Percentiles rank a stretch among this genome's conserved stretches.
phyloP scores from a whole-genome alignment of 2,888 invertebrate genomes.

The Caradrina clavipalpis region DNA sequence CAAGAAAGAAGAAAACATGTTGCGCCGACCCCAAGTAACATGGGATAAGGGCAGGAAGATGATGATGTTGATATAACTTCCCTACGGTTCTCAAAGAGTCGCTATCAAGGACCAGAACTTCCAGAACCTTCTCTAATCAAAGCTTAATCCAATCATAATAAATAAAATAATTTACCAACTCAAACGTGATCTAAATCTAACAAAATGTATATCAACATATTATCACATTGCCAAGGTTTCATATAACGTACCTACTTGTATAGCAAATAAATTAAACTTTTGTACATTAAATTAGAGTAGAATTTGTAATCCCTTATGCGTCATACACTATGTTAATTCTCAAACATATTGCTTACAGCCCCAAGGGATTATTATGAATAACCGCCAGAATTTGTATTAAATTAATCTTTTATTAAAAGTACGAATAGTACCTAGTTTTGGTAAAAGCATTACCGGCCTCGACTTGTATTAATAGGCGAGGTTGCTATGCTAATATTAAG shows the following conservation, averaged over 20 bases:
- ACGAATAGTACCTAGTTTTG: conserved; percentile 4
- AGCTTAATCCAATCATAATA: neutral
- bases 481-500: conserved; percentile 4
- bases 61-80: neutral
- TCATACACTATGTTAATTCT: conserved; percentile 41
- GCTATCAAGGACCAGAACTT: neutral
- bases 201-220: conserved; percentile 6
- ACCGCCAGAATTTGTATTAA: conserved; percentile 17
- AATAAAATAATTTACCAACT: neutral
- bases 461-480: neutral
- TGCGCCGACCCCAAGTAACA: too few relatives aligned
- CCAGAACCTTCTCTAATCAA: conserved; percentile 3
- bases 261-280: conserved; percentile 38
- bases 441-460: conserved; percentile 4
- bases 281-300: conserved; percentile 29
- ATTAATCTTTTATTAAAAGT: conserved; percentile 12
- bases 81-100: neutral
- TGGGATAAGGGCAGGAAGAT: too few relatives aligned
- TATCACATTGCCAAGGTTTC: conserved; percentile 12
- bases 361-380: conserved; percentile 29
- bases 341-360: conserved; percentile 29
- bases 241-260: neutral
- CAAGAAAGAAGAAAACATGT: too few relatives aligned
- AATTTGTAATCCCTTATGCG: conserved; percentile 22
- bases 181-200: conserved; percentile 17